Percentiles rank a stretch among this genome's conserved stretches.
Conservation (phyloP, 2,888 invertebrate genomes). For the Pseudococcus jackbeardsleyi region DNA sequence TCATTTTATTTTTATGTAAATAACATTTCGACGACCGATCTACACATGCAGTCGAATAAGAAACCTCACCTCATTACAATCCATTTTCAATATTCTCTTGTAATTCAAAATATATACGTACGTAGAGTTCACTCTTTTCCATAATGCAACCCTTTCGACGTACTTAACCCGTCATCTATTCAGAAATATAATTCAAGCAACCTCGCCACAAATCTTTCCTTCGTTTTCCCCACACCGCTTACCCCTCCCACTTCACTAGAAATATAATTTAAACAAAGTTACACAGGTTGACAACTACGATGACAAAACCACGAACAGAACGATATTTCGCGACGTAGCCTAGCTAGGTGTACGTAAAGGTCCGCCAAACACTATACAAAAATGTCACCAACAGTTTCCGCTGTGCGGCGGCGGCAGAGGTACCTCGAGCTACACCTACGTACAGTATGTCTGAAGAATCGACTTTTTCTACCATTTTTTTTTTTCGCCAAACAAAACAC, state of each 20-base stretch:
- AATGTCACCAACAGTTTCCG: constrained; percentile 13
- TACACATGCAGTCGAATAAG: too few species aligned
- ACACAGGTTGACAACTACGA: not conserved
- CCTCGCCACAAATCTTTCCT: not conserved
- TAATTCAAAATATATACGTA: too few species aligned
- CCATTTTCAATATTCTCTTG: too few species aligned
- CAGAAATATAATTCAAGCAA: too few species aligned
- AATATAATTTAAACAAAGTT: not conserved
- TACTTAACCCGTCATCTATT: too few species aligned
- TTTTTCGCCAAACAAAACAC: not conserved
- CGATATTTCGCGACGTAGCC: not conserved
- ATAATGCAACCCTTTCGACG: too few species aligned
- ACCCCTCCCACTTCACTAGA: not conserved
- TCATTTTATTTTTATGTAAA: too few species aligned
- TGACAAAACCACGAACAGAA: not conserved
- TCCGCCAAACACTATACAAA: not conserved
- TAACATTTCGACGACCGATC: too few species aligned
- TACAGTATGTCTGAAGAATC: not conserved
- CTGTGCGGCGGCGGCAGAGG: not conserved
- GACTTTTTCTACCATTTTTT: not conserved
- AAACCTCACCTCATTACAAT: too few species aligned
- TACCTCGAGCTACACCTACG: not conserved
- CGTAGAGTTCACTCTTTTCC: too few species aligned
- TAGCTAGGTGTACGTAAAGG: not conserved
- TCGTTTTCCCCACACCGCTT: not conserved